phyloP scores from a whole-genome alignment of 2,888 invertebrate genomes.

The Chromoteleia sp. region DNA sequence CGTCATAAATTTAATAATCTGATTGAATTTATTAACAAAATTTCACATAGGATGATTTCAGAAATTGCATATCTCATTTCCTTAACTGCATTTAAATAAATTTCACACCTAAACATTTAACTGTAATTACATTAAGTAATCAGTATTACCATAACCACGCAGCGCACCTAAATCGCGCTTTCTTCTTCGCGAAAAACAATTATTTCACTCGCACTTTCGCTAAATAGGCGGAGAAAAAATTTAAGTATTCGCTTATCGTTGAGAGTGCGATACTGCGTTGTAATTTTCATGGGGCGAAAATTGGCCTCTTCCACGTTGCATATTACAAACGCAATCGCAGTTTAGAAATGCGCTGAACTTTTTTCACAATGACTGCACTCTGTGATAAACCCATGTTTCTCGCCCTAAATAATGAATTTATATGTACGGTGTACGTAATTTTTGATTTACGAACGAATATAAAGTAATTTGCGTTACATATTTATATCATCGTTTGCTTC shows the following conservation, averaged over 20 bases:
- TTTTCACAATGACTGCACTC: constrained; percentile 41
- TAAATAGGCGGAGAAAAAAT: constrained; percentile 28
- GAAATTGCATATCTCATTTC: not conserved
- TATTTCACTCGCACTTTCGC: constrained; percentile 56
- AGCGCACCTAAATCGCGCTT: constrained; percentile 39
- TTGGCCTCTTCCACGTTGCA: constrained; percentile 23
- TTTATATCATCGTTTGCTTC: constrained; percentile 21
- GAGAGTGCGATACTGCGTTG: constrained; percentile 15
- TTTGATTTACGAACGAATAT: constrained; percentile 20
- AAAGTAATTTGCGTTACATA: constrained; percentile 35
- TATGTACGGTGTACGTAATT: constrained; percentile 22
- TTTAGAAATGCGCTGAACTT: constrained; percentile 30
- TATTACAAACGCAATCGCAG: not conserved
- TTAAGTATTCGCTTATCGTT: constrained; percentile 19
- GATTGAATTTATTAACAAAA: too few relatives aligned
- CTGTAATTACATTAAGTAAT: constrained; percentile 52
- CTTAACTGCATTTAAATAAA: constrained; percentile 23
- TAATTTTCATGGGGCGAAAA: constrained; percentile 17
- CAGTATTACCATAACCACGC: constrained; percentile 49
- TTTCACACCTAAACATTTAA: constrained; percentile 47
- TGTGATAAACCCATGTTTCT: constrained; percentile 32
- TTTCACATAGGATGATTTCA: not conserved
- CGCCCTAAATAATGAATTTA: constrained; percentile 37
- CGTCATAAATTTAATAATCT: too few relatives aligned
- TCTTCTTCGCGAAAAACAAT: constrained; percentile 55